Conservation (phyloP, 2,797 vertebrate genomes). For the Hozukius guyotensis region DNA sequence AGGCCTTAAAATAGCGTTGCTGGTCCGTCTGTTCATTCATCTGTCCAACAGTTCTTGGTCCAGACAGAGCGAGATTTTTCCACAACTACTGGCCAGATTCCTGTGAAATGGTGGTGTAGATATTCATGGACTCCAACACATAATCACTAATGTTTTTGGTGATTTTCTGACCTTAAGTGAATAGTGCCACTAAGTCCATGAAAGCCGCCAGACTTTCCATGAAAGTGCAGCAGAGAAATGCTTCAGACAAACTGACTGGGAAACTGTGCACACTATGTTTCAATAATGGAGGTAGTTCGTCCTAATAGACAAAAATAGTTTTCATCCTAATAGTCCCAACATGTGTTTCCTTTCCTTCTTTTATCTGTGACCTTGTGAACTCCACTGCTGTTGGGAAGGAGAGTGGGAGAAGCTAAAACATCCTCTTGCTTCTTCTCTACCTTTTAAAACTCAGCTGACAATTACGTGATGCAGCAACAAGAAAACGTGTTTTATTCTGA, state of each 20-base stretch:
- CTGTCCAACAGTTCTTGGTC: constrained; percentile 22
- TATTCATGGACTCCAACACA: neutral
- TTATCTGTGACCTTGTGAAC: neutral
- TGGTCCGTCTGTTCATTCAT: constrained; percentile 25
- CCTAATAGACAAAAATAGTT: neutral
- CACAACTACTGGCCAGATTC: neutral
- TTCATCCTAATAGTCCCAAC: neutral
- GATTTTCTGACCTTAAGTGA: neutral
- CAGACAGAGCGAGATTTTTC: neutral
- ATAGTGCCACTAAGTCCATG: neutral
- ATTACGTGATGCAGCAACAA: neutral
- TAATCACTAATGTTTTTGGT: neutral
- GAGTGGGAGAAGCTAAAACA: neutral
- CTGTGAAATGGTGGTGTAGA: neutral
- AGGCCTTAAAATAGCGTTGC: neutral
- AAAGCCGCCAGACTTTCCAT: neutral
- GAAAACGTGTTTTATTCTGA: too few relatives aligned
- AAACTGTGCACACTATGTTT: neutral
- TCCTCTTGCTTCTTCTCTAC: neutral
- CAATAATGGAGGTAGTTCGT: neutral
- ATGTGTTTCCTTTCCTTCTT: neutral
- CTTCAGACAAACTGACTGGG: neutral
- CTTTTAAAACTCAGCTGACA: neutral
- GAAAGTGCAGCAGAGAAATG: neutral
- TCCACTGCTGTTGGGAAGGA: too few relatives aligned